Evolutionary conservation across 2,113 vertebrate genomes (phyloP).

Genomic region (Micromys minutus): DNA sequence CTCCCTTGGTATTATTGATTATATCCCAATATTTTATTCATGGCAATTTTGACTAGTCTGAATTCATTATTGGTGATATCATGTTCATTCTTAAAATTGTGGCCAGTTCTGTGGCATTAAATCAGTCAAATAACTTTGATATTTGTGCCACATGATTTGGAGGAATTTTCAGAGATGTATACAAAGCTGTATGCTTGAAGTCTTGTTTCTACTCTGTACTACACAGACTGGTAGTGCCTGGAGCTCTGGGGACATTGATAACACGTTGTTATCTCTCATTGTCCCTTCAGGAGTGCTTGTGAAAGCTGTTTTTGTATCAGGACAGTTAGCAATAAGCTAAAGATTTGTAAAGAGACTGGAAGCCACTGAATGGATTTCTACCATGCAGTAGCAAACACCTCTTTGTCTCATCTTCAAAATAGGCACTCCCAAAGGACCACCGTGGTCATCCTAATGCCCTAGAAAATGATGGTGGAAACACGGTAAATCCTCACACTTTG

Average conservation of each 20-base stretch:
- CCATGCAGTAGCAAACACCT: neutral
- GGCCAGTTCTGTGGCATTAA: neutral
- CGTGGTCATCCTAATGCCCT: neutral
- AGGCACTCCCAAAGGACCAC: neutral
- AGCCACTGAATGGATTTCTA: neutral
- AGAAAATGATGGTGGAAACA: neutral
- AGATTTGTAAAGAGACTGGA: neutral
- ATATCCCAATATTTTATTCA: neutral
- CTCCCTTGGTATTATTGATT: neutral
- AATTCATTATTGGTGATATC: neutral
- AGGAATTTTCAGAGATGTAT: neutral
- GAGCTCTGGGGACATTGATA: neutral
- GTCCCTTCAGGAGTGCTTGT: neutral
- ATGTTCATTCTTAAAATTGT: neutral
- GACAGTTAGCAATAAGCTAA: neutral
- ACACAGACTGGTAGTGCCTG: neutral
- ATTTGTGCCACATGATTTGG: neutral
- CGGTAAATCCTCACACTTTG: neutral
- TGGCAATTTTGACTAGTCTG: slow-evolving; percentile 7
- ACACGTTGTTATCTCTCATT: neutral
- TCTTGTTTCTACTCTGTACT: neutral
- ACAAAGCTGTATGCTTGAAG: neutral
- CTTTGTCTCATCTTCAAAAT: neutral
- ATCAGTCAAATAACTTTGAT: neutral
- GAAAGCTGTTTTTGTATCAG: neutral